phyloP scores from a whole-genome alignment of 2,888 invertebrate genomes.

The Nezara viridula region DNA sequence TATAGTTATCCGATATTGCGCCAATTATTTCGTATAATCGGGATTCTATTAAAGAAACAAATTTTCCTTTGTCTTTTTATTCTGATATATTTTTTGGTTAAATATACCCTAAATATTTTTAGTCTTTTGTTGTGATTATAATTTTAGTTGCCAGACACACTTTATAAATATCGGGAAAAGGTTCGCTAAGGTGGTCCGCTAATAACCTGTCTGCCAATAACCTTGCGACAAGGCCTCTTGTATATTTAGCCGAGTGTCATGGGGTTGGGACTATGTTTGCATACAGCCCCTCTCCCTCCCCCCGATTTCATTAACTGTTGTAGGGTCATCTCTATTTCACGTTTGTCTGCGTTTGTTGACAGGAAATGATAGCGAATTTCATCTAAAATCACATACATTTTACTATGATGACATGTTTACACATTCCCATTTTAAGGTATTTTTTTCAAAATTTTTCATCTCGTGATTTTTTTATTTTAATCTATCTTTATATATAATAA shows the following conservation, averaged over 20 bases:
- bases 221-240: conserved; percentile 3
- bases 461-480: too few species aligned
- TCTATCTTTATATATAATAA: too few species aligned
- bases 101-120: not conserved
- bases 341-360: not conserved
- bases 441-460: too few species aligned
- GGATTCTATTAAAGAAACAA: too few species aligned
- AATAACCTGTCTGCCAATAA: not conserved
- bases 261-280: conserved; percentile 7
- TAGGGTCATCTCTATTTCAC: not conserved
- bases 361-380: not conserved
- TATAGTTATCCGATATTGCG: too few species aligned
- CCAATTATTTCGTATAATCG: too few species aligned
- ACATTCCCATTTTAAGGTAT: too few species aligned
- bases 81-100: not conserved
- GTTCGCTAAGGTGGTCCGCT: not conserved
- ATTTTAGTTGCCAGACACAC: not conserved
- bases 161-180: not conserved
- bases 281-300: too few species aligned
- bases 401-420: not conserved
- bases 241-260: not conserved
- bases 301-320: not conserved
- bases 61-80: not conserved
- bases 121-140: not conserved
- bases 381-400: not conserved